Base-by-base conservation (phyloP, 1,140 invertebrate species). In the Rhizoglyphus robini region DNA sequence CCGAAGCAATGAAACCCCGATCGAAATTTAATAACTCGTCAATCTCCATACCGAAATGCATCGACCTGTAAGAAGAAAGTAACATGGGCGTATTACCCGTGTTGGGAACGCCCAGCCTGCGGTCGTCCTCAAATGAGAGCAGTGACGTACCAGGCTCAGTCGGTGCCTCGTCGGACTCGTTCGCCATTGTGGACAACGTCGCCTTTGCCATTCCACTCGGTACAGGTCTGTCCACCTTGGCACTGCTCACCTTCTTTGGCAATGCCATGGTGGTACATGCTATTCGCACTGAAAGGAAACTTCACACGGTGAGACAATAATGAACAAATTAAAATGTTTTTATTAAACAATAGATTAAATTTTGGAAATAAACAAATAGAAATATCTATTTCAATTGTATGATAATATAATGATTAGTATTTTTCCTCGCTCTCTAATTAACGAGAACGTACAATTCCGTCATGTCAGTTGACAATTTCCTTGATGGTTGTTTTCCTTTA, bases 211-310 rank as follows among this genome's bases (percentile, higher is more conserved):
- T 77, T 3, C 70, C 75, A 8, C 73, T 74, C 30, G 77, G 76
- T 8, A 62, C 77, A 3, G 69, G 69, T 23, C 71, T 78, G 29
- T 75, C 73, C 63, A 60, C 74, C 3, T 68, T 78, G 4, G 74
- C 75, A 48, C 63, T 78, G 25, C 51, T 76, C 23, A 78, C 77
- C 4, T 72, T 76, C 51, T 72, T 78, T 20, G 77, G 77, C 23
- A 78, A 78, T 62, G 77, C 76, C 0, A 75, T 78, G 68, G 77
- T 78, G 20, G 71, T 79, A 20, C 77, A 78, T 63, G 77, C 77
- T 25, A 78, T 78, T 25, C 69, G 77, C 32, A 79, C 77, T 8
- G 77, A 78, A 69, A 74, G 75, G 51, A 72, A 76, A 41, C 72
- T 78, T 0, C 75, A 77, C 68, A 78, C 78, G 63, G 77, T 78